Evolutionary conservation across 2,797 vertebrate genomes (phyloP).

Genomic region (Eremophila alpestris): DNA sequence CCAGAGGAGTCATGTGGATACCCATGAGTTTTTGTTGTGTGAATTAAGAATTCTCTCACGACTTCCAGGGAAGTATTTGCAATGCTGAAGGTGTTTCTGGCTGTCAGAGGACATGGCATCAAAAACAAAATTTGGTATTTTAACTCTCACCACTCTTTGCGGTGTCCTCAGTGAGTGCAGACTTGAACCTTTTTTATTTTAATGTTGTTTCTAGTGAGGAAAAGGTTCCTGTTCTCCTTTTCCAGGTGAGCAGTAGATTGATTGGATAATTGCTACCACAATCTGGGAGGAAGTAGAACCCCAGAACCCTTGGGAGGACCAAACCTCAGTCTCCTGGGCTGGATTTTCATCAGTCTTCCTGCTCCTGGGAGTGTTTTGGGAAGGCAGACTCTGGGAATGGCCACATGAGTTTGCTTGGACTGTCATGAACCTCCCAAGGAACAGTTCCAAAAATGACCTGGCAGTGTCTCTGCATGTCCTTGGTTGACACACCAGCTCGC

Average conservation of each 20-base stretch:
- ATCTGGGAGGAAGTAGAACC: neutral
- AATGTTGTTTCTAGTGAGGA: neutral
- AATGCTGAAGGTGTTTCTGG: neutral
- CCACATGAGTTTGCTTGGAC: neutral
- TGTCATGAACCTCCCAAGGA: slow-evolving; percentile 25
- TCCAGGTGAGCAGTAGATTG: neutral
- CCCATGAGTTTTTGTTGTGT: neutral
- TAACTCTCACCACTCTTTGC: neutral
- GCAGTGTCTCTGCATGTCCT: slow-evolving; percentile 61
- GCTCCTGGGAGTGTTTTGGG: neutral
- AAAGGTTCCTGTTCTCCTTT: neutral
- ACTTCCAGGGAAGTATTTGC: fast-evolving
- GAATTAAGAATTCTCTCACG: neutral
- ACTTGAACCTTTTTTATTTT: neutral
- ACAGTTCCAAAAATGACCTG: slow-evolving; percentile 67
- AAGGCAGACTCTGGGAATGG: neutral
- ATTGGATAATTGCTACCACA: neutral
- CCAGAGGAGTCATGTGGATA: neutral
- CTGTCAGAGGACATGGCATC: neutral
- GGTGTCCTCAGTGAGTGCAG: neutral
- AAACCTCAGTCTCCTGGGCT: neutral
- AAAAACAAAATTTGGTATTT: neutral
- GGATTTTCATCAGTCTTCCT: neutral
- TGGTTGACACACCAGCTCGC: slow-evolving; percentile 48
- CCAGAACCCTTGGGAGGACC: neutral